A percentile compares a stretch with the other conserved stretches of the same genome.
Conservation (phyloP, 2,797 vertebrate genomes). For the Denticeps clupeoides region DNA sequence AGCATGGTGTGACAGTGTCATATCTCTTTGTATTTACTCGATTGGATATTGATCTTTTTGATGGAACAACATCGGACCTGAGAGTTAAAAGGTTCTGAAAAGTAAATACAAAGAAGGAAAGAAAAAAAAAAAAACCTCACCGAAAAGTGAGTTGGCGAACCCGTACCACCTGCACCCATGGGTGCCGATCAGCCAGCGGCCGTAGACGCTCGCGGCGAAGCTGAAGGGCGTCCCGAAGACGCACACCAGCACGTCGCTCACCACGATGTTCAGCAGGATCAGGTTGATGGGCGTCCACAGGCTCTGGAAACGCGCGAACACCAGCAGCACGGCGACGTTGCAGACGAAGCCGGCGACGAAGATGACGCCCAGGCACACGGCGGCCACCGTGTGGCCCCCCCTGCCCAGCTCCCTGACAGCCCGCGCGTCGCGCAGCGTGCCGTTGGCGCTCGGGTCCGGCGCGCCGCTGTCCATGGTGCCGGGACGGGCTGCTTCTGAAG, state of each 20-base stretch:
- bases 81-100: too few relatives aligned
- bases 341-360: conserved; percentile 51
- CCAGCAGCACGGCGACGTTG: conserved; percentile 50
- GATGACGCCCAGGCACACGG: conserved; percentile 44
- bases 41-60: too few relatives aligned
- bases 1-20: too few relatives aligned
- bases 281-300: conserved; percentile 54
- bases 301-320: conserved; percentile 48
- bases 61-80: too few relatives aligned
- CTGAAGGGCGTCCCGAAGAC: conserved; percentile 58
- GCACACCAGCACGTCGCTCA: conserved; percentile 58
- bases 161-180: conserved; percentile 58
- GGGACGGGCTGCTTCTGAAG: too few relatives aligned
- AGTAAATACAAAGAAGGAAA: neutral
- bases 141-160: conserved; percentile 56
- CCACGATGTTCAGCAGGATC: conserved; percentile 55
- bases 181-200: conserved; percentile 52
- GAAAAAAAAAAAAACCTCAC: conserved; percentile 31
- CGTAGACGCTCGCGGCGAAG: conserved; percentile 50
- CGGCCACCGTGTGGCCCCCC: conserved; percentile 33
- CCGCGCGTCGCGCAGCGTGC: conserved; percentile 3
- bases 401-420: conserved; percentile 22
- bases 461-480: conserved; percentile 7
- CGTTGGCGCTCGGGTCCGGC: neutral
- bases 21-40: too few relatives aligned